These are phyloP conservation scores for Hyalella azteca DNA, from an alignment of 2,888 invertebrate species.

Conservation along the genomic window DNA sequence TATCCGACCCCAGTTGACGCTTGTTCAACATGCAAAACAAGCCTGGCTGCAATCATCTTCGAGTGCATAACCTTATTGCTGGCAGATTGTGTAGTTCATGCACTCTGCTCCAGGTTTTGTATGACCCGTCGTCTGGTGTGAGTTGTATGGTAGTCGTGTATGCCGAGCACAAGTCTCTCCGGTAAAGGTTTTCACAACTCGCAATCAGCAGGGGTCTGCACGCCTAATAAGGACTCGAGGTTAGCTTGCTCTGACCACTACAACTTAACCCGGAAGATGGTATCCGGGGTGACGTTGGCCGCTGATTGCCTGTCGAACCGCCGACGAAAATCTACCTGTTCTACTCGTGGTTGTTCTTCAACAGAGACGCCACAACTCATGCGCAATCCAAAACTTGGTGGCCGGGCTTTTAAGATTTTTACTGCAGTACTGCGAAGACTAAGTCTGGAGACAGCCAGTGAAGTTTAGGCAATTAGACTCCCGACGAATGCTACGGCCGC, in stretches of 20 bases:
- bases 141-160: slow-evolving; percentile 35
- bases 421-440: too few relatives aligned
- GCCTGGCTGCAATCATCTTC: background rate
- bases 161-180: background rate
- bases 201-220: slow-evolving; percentile 9
- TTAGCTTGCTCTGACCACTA: slow-evolving; percentile 16
- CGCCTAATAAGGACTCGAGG: slow-evolving; percentile 3
- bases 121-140: background rate
- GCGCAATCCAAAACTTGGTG: too few relatives aligned
- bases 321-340: too few relatives aligned
- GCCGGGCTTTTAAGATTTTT: too few relatives aligned
- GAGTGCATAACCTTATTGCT: slow-evolving; percentile 10
- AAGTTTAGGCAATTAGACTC: too few relatives aligned
- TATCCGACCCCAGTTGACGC: background rate
- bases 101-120: background rate
- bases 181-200: slow-evolving; percentile 28
- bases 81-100: background rate
- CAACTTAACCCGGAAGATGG: background rate
- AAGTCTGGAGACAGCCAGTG: too few relatives aligned
- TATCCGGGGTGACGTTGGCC: too few relatives aligned
- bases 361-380: too few relatives aligned
- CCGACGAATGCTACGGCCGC: too few relatives aligned
- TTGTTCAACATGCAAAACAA: slow-evolving; percentile 8
- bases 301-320: too few relatives aligned
- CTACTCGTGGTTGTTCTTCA: too few relatives aligned